Evolutionary conservation across 1,140 invertebrate genomes (phyloP).

Genomic region (Megathymus violae): DNA sequence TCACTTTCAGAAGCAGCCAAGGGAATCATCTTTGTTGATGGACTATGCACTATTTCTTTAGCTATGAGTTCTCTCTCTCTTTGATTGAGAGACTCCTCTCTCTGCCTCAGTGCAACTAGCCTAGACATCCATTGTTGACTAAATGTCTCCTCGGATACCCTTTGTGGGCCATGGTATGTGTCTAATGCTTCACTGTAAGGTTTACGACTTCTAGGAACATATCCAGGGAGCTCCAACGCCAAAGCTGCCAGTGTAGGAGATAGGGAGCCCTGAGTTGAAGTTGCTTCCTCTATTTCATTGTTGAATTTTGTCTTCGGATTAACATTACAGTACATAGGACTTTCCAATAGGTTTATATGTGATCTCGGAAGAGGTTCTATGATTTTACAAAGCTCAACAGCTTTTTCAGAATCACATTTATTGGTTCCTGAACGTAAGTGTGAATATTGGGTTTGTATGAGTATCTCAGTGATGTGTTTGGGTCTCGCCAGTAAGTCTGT

Average conservation of each 20-base stretch:
- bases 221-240: slow-evolving; percentile 78
- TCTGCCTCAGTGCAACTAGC: slow-evolving; percentile 67
- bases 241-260: slow-evolving; percentile 77
- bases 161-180: slow-evolving; percentile 61
- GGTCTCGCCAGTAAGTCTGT: slow-evolving; percentile 52
- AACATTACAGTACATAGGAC: slow-evolving; percentile 69
- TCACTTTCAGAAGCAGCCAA: slow-evolving; percentile 39
- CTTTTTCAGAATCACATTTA: slow-evolving; percentile 77
- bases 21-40: slow-evolving; percentile 51
- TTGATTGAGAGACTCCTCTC: slow-evolving; percentile 74
- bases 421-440: slow-evolving; percentile 53
- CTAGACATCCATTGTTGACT: slow-evolving; percentile 80
- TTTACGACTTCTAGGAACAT: slow-evolving; percentile 71
- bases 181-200: slow-evolving; percentile 60
- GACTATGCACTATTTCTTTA: slow-evolving; percentile 75
- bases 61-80: slow-evolving; percentile 77
- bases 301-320: slow-evolving; percentile 50
- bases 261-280: slow-evolving; percentile 45
- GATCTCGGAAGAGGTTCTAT: slow-evolving; percentile 63
- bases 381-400: slow-evolving; percentile 57
- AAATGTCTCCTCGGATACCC: slow-evolving; percentile 74
- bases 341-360: slow-evolving; percentile 48
- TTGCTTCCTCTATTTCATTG: slow-evolving; percentile 37
- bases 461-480: slow-evolving; percentile 56
- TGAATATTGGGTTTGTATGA: slow-evolving; percentile 51